phyloP scores from a whole-genome alignment of 1,140 invertebrate species.

The Teleogryllus occipitalis region DNA sequence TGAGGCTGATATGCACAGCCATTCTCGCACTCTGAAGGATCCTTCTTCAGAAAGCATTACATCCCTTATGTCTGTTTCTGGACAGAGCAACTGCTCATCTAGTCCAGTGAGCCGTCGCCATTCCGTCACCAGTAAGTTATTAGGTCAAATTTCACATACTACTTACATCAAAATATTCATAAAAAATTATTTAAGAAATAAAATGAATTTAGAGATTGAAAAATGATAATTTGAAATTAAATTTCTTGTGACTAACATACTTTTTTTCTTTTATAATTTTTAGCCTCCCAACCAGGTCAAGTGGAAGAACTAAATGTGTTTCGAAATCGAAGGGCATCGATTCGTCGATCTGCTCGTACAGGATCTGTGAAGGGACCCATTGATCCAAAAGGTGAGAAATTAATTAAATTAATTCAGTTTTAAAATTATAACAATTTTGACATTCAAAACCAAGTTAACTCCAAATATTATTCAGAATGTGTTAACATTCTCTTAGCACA shows the following conservation, averaged over 20 bases:
- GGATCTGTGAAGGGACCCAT: constrained; percentile 49
- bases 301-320: constrained; percentile 61
- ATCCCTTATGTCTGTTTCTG: constrained; percentile 68
- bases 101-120: constrained; percentile 69
- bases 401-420: too few species aligned
- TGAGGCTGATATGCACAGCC: constrained; percentile 39
- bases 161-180: too few species aligned
- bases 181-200: too few species aligned
- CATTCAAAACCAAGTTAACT: too few species aligned
- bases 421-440: too few species aligned
- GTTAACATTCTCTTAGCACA: too few species aligned
- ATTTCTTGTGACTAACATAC: background rate
- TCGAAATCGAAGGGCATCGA: constrained; percentile 61
- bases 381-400: constrained; percentile 40
- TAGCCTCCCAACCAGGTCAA: constrained; percentile 53
- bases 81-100: constrained; percentile 66
- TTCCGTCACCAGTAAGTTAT: constrained; percentile 64
- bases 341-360: constrained; percentile 64
- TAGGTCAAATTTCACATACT: background rate
- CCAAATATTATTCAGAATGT: too few species aligned
- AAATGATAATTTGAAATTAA: too few species aligned
- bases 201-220: too few species aligned
- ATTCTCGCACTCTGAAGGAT: constrained; percentile 33
- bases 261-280: constrained; percentile 21
- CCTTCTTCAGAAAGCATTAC: constrained; percentile 64